A percentile compares a stretch with the other conserved stretches of the same genome.
Evolutionary conservation across 2,888 invertebrate species (phyloP).

Genomic region (Zeuzera pyrina): DNA sequence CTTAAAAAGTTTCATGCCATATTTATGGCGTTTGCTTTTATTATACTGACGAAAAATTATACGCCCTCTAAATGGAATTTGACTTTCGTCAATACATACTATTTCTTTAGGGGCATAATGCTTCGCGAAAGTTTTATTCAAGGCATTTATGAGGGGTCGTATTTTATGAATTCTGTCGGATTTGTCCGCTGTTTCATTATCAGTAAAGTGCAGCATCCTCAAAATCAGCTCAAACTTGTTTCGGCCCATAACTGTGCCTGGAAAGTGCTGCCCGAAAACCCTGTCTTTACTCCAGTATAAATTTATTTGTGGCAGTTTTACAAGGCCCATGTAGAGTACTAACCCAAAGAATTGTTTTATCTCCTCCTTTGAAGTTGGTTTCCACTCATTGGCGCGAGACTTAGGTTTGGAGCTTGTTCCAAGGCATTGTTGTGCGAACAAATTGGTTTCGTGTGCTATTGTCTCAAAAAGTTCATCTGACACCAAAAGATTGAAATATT

Average conservation of each 20-base stretch:
- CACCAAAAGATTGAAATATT: background rate
- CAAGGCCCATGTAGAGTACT: background rate
- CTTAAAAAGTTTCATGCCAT: conserved; percentile 18
- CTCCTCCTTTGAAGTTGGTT: background rate
- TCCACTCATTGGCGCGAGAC: no score
- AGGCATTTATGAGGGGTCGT: background rate
- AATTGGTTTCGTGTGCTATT: background rate
- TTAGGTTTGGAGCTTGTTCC: background rate
- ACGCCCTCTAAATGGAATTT: conserved; percentile 9
- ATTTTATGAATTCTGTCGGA: conserved; percentile 1
- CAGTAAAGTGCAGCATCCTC: background rate
- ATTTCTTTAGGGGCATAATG: conserved; percentile 1
- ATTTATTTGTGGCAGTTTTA: background rate
- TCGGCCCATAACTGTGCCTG: conserved; percentile 1
- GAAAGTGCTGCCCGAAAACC: conserved; percentile 1
- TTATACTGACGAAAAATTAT: conserved; percentile 14
- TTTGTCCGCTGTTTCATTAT: background rate
- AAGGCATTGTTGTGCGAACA: background rate
- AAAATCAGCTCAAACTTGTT: conserved; percentile 1
- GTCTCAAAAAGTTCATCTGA: background rate
- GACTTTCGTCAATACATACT: conserved; percentile 3
- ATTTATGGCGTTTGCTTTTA: conserved; percentile 12
- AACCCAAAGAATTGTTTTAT: background rate
- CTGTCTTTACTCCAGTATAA: background rate
- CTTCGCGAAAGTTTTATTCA: background rate